These are phyloP conservation scores for Archaeoteleia sp. DNA, from an alignment of 2,888 invertebrate species.

Conservation along the genomic window DNA sequence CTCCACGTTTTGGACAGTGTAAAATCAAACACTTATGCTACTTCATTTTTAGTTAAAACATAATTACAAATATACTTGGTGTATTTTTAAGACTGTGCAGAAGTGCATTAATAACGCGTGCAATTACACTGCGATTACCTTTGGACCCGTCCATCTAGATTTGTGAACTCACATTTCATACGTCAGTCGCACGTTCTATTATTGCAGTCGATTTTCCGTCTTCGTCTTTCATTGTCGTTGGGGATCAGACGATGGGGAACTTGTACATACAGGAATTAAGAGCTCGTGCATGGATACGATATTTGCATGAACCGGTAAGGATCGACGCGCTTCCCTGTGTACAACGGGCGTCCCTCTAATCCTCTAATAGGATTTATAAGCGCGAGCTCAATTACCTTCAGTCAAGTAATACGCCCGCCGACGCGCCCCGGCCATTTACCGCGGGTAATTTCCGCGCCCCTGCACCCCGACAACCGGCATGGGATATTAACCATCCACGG, in stretches of 20 bases:
- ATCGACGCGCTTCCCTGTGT: conserved; percentile 53
- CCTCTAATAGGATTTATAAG: conserved; percentile 75
- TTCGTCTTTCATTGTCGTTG: conserved; percentile 39
- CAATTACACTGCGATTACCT: no score
- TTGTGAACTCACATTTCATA: conserved; percentile 30
- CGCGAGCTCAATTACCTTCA: conserved; percentile 73
- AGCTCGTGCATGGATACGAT: conserved; percentile 48
- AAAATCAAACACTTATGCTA: no score
- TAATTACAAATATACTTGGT: no score
- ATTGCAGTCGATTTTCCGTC: conserved; percentile 25
- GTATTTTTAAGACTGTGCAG: no score
- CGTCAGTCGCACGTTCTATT: conserved; percentile 10
- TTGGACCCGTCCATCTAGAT: conserved; percentile 3
- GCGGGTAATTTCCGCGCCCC: conserved; percentile 61
- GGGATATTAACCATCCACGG: conserved; percentile 57
- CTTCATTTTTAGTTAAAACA: no score
- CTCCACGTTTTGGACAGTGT: no score
- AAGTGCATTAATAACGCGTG: no score
- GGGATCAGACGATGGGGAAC: conserved; percentile 41
- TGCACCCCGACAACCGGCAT: conserved; percentile 51
- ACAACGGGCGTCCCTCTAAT: conserved; percentile 66
- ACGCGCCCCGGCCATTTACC: conserved; percentile 62
- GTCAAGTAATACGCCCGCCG: conserved; percentile 67
- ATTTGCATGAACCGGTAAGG: conserved; percentile 60
- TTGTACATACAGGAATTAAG: conserved; percentile 50